Evolutionary conservation across 1,140 invertebrate species (phyloP).

Genomic region (Oscheius sp.): DNA sequence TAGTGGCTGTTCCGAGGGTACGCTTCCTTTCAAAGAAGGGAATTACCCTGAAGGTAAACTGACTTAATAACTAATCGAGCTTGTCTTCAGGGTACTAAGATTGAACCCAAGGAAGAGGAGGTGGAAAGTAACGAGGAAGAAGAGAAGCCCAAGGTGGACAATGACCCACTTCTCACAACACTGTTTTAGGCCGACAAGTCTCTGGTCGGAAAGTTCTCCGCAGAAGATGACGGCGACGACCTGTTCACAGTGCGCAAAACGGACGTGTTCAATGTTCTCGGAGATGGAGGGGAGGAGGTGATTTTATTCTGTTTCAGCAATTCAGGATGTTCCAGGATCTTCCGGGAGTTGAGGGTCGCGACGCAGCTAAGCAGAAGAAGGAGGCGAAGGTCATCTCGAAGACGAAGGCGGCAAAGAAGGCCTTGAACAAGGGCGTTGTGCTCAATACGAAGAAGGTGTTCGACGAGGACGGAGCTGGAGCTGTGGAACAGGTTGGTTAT

Average conservation of each 20-base stretch:
- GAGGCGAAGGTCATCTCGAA: slow-evolving; percentile 49
- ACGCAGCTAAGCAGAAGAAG: slow-evolving; percentile 17
- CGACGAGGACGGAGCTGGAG: slow-evolving; percentile 45
- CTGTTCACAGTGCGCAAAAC: slow-evolving; percentile 48
- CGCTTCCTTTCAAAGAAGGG: slow-evolving; percentile 45
- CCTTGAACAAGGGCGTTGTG: slow-evolving; percentile 40
- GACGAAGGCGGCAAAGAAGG: slow-evolving; percentile 43
- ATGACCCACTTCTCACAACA: neutral
- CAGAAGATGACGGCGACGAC: slow-evolving; percentile 41
- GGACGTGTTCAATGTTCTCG: slow-evolving; percentile 46
- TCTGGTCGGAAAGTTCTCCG: slow-evolving; percentile 22
- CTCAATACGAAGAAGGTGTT: slow-evolving; percentile 47
- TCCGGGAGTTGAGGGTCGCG: slow-evolving; percentile 11
- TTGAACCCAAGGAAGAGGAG: slow-evolving; percentile 7
- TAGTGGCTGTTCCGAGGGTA: slow-evolving; percentile 53
- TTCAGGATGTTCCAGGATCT: slow-evolving; percentile 29
- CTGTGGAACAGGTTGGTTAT: slow-evolving; percentile 7
- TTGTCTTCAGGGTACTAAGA: neutral
- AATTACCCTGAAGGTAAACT: neutral
- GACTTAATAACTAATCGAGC: neutral
- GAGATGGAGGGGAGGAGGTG: slow-evolving; percentile 17
- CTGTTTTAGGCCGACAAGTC: neutral
- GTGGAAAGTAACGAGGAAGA: slow-evolving; percentile 31
- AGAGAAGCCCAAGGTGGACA: neutral
- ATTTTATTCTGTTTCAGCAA: slow-evolving; percentile 28